Conservation (phyloP, 2,888 invertebrate genomes). For the Conops quadrifasciatus region DNA sequence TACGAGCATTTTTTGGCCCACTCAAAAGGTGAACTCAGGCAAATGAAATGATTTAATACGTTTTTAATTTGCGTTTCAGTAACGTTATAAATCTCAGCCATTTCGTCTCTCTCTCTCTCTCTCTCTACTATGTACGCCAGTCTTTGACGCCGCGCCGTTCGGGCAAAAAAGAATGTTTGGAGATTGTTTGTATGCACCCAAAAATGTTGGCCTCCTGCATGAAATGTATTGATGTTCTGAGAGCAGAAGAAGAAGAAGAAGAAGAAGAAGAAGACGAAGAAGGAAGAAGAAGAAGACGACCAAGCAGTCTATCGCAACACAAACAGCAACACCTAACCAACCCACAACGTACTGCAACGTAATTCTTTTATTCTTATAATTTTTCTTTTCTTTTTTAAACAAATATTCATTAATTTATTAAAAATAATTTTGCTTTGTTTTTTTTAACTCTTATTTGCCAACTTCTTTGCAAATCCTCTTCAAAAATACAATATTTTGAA, state of each 20-base stretch:
- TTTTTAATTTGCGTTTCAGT: constrained; percentile 34
- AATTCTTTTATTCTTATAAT: neutral
- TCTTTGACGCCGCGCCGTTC: neutral
- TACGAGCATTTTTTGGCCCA: constrained; percentile 40
- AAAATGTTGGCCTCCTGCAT: neutral
- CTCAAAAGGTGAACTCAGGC: constrained; percentile 54
- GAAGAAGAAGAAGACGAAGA: neutral
- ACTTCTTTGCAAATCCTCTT: constrained; percentile 14
- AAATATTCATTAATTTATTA: constrained; percentile 25
- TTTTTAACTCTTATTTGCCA: constrained; percentile 4
- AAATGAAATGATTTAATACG: constrained; percentile 50
- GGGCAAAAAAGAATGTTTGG: neutral
- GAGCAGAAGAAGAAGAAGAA: neutral
- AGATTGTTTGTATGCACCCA: too few species aligned
- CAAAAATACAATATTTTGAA: neutral
- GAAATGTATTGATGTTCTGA: constrained; percentile 22
- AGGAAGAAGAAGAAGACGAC: neutral
- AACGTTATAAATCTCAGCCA: neutral
- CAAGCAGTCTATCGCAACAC: too few species aligned
- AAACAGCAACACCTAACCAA: too few species aligned
- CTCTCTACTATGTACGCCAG: neutral
- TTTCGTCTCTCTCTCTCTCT: constrained; percentile 4
- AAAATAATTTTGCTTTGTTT: neutral
- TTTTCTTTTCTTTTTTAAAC: neutral
- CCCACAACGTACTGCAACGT: too few species aligned